These are phyloP conservation scores for Teleogryllus oceanicus DNA, from an alignment of 2,888 invertebrate genomes.

Conservation along the genomic window DNA sequence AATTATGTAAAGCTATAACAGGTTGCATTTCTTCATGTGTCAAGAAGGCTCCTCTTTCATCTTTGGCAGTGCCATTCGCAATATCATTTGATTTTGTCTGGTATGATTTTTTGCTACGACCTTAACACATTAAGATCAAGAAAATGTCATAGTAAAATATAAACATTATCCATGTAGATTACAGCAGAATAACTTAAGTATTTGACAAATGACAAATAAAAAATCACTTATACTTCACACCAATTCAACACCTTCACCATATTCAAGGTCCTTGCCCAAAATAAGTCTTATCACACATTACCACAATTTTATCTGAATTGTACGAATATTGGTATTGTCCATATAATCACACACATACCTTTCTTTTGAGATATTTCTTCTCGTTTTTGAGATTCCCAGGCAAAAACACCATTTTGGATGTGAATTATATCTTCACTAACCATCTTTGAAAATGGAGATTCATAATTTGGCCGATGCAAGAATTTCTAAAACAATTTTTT, in stretches of 20 bases:
- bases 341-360: too few relatives aligned
- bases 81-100: conserved; percentile 19
- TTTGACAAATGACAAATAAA: too few relatives aligned
- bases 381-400: conserved; percentile 45
- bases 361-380: conserved; percentile 25
- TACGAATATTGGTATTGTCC: too few relatives aligned
- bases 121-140: too few relatives aligned
- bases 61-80: conserved; percentile 27
- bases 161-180: too few relatives aligned
- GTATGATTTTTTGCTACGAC: background rate
- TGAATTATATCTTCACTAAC: conserved; percentile 44
- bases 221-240: too few relatives aligned
- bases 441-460: conserved; percentile 38
- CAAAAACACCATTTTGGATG: conserved; percentile 48
- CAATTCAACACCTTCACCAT: too few relatives aligned
- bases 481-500: conserved; percentile 40
- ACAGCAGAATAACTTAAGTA: too few relatives aligned
- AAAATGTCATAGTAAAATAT: too few relatives aligned
- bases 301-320: too few relatives aligned
- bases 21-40: conserved; percentile 35
- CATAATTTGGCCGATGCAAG: conserved; percentile 46
- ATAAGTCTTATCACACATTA: too few relatives aligned
- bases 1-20: conserved; percentile 39
- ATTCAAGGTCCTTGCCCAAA: too few relatives aligned
- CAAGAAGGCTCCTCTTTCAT: conserved; percentile 32